Conservation (phyloP, 2,797 vertebrate species). For the Synaphobranchus kaupii region DNA sequence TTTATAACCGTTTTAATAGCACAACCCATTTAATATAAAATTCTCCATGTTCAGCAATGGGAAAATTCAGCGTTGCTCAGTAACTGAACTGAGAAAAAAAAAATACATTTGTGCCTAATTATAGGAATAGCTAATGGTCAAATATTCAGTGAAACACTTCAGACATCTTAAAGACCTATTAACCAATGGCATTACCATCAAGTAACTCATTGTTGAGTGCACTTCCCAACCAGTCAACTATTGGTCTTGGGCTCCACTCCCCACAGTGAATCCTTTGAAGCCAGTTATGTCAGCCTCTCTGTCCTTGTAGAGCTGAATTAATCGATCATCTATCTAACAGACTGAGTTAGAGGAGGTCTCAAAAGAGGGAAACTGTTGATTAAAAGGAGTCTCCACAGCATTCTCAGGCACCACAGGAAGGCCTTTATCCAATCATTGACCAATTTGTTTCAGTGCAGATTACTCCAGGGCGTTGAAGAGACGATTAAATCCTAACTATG, state of each 20-base stretch:
- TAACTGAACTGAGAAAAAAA: neutral
- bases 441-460: slow-evolving; percentile 5
- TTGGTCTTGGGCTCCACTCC: neutral
- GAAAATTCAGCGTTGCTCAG: neutral
- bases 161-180: neutral
- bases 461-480: neutral
- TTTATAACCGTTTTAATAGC: neutral
- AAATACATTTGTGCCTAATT: neutral
- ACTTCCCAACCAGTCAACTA: neutral
- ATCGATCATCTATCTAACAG: neutral
- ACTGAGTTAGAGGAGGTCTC: neutral
- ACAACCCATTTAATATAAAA: neutral
- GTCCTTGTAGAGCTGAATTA: neutral
- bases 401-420: neutral
- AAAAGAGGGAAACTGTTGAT: neutral
- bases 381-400: neutral
- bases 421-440: neutral
- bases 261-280: neutral
- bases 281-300: neutral
- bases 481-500: neutral
- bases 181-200: neutral
- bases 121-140: neutral
- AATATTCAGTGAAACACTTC: neutral
- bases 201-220: neutral
- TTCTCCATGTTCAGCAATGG: neutral